Percentiles rank a stretch among this genome's conserved stretches.
phyloP scores from a whole-genome alignment of 2,113 vertebrate species.

The Columba janthina region DNA sequence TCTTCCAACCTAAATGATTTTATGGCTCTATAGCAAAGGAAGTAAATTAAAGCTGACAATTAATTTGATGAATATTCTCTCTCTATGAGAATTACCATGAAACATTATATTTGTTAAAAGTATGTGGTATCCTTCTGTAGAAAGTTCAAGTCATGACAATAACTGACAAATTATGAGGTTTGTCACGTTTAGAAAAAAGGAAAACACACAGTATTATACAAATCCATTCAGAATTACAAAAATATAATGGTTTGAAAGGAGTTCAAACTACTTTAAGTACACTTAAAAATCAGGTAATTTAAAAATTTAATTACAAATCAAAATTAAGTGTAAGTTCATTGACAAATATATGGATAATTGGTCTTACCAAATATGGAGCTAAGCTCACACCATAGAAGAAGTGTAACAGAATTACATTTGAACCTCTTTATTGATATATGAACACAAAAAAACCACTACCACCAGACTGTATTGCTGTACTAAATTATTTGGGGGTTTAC shows the following conservation, averaged over 20 bases:
- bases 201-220: background rate
- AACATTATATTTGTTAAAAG: background rate
- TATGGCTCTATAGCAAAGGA: background rate
- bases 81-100: background rate
- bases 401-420: background rate
- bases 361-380: background rate
- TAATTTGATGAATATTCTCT: background rate
- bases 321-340: background rate
- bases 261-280: background rate
- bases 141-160: background rate
- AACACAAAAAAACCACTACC: fast-evolving
- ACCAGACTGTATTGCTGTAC: background rate
- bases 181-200: background rate
- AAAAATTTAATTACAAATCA: background rate
- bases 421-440: background rate
- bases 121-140: background rate
- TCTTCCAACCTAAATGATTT: too few relatives aligned
- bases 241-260: background rate
- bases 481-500: background rate
- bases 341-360: background rate
- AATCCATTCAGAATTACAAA: background rate
- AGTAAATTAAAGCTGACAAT: background rate
- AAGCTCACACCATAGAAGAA: background rate
- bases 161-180: background rate
- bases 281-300: background rate